These are phyloP conservation scores for Setophaga petechia DNA, from an alignment of 2,113 vertebrate species.

Conservation along the genomic window DNA sequence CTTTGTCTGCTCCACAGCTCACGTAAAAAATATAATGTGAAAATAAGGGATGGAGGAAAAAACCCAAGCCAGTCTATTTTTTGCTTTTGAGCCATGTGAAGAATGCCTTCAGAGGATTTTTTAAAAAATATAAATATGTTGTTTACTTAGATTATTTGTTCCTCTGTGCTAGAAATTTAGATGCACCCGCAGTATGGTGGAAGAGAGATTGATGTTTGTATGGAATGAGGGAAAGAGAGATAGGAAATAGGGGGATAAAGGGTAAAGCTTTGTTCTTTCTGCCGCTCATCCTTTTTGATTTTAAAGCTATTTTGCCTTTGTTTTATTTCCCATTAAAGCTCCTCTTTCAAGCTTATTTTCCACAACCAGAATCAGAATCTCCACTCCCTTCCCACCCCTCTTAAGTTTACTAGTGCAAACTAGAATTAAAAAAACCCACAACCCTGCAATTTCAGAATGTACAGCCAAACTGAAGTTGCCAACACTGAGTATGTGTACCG, in stretches of 20 bases:
- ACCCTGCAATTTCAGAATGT: not conserved
- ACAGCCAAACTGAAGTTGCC: not conserved
- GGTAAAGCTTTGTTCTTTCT: not conserved
- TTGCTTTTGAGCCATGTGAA: not conserved
- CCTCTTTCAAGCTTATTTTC: not conserved
- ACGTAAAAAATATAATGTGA: not conserved
- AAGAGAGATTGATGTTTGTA: not conserved
- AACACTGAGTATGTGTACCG: fast-evolving
- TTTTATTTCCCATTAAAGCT: not conserved
- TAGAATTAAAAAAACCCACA: not conserved
- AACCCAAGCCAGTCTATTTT: not conserved
- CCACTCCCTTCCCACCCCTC: not conserved
- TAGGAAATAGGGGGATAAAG: not conserved
- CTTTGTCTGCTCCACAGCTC: not conserved
- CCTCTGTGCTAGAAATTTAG: not conserved
- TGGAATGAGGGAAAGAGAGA: not conserved
- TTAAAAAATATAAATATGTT: not conserved
- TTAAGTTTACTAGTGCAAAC: not conserved
- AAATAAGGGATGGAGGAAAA: not conserved
- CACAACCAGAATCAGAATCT: not conserved
- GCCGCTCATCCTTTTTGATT: not conserved
- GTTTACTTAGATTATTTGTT: not conserved
- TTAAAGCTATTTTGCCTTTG: not conserved
- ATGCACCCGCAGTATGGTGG: not conserved
- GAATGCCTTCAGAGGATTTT: not conserved